A percentile compares a stretch with the other conserved stretches of the same genome.
Conservation (phyloP, 2,113 vertebrate species). For the Acinonyx jubatus region DNA sequence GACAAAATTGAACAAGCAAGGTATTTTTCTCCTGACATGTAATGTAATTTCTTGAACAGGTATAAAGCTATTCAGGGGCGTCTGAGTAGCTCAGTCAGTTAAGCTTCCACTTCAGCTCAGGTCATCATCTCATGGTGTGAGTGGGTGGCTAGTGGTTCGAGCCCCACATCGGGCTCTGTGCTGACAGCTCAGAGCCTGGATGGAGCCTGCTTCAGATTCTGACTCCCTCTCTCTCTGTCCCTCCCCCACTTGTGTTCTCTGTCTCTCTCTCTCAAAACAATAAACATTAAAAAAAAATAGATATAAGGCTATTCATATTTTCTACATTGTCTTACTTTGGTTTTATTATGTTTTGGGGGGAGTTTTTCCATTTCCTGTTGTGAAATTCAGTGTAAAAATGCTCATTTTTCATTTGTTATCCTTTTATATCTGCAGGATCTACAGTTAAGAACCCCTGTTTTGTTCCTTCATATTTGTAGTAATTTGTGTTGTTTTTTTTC, state of each 20-base stretch:
- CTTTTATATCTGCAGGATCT: background rate
- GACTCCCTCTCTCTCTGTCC: no score
- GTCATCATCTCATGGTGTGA: no score
- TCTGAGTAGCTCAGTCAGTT: no score
- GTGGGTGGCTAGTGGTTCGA: no score
- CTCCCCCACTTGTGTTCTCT: no score
- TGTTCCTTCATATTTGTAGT: background rate
- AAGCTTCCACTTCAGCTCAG: no score
- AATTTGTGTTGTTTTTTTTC: background rate
- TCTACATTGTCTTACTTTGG: background rate
- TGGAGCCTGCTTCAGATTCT: no score
- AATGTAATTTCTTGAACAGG: background rate
- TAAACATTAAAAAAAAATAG: background rate
- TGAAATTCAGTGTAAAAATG: background rate
- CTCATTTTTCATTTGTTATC: background rate
- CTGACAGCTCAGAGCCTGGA: no score
- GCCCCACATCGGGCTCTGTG: no score
- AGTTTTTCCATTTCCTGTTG: background rate
- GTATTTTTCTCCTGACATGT: slow-evolving; percentile 69
- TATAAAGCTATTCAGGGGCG: background rate
- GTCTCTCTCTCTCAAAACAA: no score
- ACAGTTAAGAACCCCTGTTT: background rate
- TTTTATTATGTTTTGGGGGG: background rate
- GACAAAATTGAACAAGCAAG: slow-evolving; percentile 93
- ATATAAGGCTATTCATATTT: background rate